A percentile compares a stretch with the other conserved stretches of the same genome.
phyloP scores from a whole-genome alignment of 2,888 invertebrate species.

The Cosmia pyralina region DNA sequence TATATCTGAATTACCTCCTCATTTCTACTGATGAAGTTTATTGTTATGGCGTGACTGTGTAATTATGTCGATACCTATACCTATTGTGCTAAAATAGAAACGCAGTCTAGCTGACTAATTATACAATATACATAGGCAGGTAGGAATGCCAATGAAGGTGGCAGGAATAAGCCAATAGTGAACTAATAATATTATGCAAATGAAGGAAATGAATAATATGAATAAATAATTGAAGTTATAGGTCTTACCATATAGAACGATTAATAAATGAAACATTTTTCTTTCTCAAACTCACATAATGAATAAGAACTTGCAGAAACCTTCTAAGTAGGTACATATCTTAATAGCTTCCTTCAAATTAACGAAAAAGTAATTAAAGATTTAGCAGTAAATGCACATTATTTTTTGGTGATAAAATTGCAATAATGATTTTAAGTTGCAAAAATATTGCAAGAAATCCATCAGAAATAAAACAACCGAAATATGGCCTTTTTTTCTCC shows the following conservation, averaged over 20 bases:
- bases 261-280: slow-evolving; percentile 41
- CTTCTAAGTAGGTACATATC: not conserved
- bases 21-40: not conserved
- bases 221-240: not conserved
- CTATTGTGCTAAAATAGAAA: not conserved
- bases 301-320: not conserved
- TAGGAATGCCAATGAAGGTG: not conserved
- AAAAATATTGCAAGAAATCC: not conserved
- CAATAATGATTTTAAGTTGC: slow-evolving; percentile 9
- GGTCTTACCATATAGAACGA: slow-evolving; percentile 47
- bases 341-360: slow-evolving; percentile 18
- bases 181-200: not conserved
- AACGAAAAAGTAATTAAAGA: slow-evolving; percentile 6
- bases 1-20: not conserved
- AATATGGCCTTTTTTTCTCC: not conserved
- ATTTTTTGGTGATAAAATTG: slow-evolving; percentile 16
- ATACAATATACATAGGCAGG: not conserved
- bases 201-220: not conserved
- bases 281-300: slow-evolving; percentile 23
- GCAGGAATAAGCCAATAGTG: not conserved
- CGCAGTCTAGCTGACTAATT: not conserved
- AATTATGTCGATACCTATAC: not conserved
- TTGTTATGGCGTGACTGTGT: not conserved
- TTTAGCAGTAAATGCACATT: slow-evolving; percentile 10
- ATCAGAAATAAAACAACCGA: not conserved